Conservation (phyloP, 2,888 invertebrate species). For the Agrenia bidenticulata region DNA sequence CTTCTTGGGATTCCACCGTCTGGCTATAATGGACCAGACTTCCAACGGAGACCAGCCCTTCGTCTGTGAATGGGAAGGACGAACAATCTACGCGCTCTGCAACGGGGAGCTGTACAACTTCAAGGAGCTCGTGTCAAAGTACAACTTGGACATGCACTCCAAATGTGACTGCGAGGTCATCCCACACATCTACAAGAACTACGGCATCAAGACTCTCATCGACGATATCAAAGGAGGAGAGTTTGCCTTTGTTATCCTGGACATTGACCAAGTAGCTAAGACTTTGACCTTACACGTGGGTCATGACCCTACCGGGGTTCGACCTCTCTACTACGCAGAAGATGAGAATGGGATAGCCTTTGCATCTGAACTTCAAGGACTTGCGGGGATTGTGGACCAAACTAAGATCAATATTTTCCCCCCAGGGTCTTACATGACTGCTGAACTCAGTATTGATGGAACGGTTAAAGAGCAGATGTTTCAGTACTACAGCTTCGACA, state of each 20-base stretch:
- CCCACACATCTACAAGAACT: conserved; percentile 36
- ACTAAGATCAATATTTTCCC: conserved; percentile 39
- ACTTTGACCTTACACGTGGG: conserved; percentile 34
- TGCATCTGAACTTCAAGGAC: conserved; percentile 35
- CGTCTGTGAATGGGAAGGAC: conserved; percentile 42
- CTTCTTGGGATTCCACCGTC: conserved; percentile 45
- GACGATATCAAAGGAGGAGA: conserved; percentile 44
- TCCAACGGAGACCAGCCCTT: conserved; percentile 47
- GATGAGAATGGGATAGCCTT: conserved; percentile 39
- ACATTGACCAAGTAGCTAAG: conserved; percentile 36
- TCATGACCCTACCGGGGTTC: conserved; percentile 44
- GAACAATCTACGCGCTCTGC: conserved; percentile 44
- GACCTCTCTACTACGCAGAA: conserved; percentile 43
- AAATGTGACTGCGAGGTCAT: conserved; percentile 46
- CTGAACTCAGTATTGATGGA: conserved; percentile 30
- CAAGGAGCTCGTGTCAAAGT: conserved; percentile 31
- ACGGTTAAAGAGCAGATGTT: conserved; percentile 26
- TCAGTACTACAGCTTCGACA: conserved; percentile 42
- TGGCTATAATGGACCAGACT: conserved; percentile 44
- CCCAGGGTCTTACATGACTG: conserved; percentile 39
- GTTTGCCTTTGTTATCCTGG: conserved; percentile 45
- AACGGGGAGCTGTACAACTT: conserved; percentile 46
- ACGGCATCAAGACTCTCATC: conserved; percentile 40
- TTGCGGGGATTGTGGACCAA: conserved; percentile 33
- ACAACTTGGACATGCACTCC: conserved; percentile 33